Evolutionary conservation across 2,113 vertebrate species (phyloP), one percentile per base, ranked within the genome.

Genomic region (Damaliscus lunatus): DNA sequence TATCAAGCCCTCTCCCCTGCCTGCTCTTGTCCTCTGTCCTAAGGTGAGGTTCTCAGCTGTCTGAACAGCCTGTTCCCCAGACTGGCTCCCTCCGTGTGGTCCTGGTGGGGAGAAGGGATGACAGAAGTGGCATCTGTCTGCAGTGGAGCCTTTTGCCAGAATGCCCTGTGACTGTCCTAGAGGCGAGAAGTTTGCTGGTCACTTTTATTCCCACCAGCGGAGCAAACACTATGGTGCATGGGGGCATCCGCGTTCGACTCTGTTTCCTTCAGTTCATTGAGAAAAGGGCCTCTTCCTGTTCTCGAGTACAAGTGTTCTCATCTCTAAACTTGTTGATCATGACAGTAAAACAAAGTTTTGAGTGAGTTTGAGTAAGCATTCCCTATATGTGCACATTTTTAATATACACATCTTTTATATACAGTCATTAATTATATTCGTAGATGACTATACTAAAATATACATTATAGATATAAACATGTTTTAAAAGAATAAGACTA

Each of bases 111-210:
- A 78, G 10, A 25, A 27, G 36, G n/a, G 36, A 31, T 16, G 48
- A 1, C 15, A 25, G 10, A 19, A 16, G 0, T 1, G 13, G n/a
- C 25, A 1, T 43, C 43, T 48, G 13, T 36, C 81, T 67, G 17
- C 7, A 15, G 7, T 13, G 1, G 3, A 36, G 13, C 59, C 29
- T 16, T 7, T 25, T 2, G 43, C 43, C 48, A 19, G 48, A 23
- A 27, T 0, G 36, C 60, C 67, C 8, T 15, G 23, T 3, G 7
- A 15, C 62, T 81, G 17, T 46, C 52, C 57, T 29, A 7, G 92
- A 46, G 59, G 5, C 50, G 21, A 8, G 50, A 21, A 13, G 9
- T 29, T 12, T 43, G 59, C 55, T 8, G 31, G 3, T 57, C 17
- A 3, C 52, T 3, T n/a, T 55, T 6, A 6, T 57, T 50, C 8